These are phyloP conservation scores for Steatornis caripensis DNA, from an alignment of 2,113 vertebrate species.

Conservation along the genomic window DNA sequence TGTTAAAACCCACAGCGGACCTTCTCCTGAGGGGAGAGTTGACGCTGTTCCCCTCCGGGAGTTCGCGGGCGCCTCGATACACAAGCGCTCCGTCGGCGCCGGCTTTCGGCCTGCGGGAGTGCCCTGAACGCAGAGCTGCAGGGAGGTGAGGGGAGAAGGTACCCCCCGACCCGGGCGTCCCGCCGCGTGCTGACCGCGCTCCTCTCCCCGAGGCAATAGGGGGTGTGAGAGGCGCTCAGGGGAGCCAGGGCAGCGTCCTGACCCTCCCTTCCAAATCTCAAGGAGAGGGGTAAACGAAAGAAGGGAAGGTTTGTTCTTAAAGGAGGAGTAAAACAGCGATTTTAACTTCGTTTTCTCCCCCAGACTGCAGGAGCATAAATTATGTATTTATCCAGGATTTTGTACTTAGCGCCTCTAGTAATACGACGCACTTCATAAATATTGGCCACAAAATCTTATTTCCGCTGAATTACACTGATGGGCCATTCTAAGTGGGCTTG, in stretches of 20 bases:
- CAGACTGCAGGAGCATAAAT: rapidly evolving
- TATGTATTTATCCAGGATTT: neutral
- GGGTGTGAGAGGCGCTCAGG: neutral
- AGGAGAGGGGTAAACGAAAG: too few relatives aligned
- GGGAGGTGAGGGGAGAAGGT: neutral
- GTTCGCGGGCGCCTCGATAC: rapidly evolving
- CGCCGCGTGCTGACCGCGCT: too few relatives aligned
- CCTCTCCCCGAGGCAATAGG: rapidly evolving
- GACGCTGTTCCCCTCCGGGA: rapidly evolving
- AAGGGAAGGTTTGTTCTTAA: neutral
- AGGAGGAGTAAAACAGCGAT: rapidly evolving
- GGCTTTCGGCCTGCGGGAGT: neutral
- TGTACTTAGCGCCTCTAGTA: rapidly evolving
- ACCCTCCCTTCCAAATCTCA: rapidly evolving
- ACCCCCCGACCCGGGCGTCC: neutral
- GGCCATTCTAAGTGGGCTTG: rapidly evolving
- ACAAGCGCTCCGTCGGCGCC: too few relatives aligned
- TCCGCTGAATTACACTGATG: neutral
- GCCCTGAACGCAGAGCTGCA: rapidly evolving
- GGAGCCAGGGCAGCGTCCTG: neutral
- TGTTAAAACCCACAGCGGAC: rapidly evolving
- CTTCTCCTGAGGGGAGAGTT: rapidly evolving
- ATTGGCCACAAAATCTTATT: neutral
- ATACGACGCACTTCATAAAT: neutral
- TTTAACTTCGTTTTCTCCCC: rapidly evolving